These are phyloP conservation scores for Caenorhabditis virilis DNA, from an alignment of 2,888 invertebrate species.

Conservation along the genomic window DNA sequence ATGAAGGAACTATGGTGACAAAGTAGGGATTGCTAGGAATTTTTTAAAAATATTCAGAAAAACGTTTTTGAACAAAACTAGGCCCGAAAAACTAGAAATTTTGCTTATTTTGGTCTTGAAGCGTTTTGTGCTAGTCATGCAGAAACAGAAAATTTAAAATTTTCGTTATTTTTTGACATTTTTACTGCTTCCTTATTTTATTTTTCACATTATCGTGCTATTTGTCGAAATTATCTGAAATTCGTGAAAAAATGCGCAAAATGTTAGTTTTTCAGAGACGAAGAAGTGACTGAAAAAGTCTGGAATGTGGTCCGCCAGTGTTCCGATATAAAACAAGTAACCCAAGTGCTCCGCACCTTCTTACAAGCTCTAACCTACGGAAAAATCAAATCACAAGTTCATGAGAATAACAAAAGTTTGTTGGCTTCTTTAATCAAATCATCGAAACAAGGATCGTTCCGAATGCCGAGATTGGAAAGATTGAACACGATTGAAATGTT, in stretches of 20 bases:
- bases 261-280: constrained; percentile 17
- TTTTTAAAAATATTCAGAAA: no score
- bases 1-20: no score
- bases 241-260: not conserved
- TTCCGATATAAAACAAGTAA: constrained; percentile 18
- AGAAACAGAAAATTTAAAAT: no score
- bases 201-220: no score
- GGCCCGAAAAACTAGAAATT: no score
- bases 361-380: constrained; percentile 27
- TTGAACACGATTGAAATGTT: constrained; percentile 34
- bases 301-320: constrained; percentile 27
- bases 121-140: no score
- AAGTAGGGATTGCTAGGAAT: constrained; percentile 17
- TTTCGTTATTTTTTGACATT: not conserved
- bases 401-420: constrained; percentile 23
- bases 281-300: constrained; percentile 37
- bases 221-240: no score
- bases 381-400: constrained; percentile 27
- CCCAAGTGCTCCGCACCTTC: constrained; percentile 19
- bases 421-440: constrained; percentile 19
- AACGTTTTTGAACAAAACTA: not conserved
- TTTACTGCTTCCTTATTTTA: no score
- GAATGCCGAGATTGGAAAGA: constrained; percentile 29
- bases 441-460: constrained; percentile 23
- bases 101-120: no score